Percentiles rank a stretch among this genome's conserved stretches.
phyloP scores from a whole-genome alignment of 2,888 invertebrate genomes.

The Cosmia trapezina region DNA sequence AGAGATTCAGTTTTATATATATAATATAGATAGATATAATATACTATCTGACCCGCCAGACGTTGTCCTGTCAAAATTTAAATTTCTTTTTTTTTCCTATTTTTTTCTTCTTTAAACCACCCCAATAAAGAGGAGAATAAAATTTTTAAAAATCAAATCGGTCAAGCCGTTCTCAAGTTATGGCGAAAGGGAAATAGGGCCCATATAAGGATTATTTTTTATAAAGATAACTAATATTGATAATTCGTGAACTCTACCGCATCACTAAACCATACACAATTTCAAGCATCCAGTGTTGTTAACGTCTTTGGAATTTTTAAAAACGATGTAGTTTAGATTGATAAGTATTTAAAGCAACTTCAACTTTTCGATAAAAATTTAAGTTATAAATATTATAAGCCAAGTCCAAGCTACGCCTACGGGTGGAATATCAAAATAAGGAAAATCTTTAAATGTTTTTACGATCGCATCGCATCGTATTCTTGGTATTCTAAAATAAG shows the following conservation, averaged over 20 bases:
- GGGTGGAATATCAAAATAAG: conserved; percentile 24
- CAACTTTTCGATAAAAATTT: background rate
- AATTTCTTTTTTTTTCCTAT: no score
- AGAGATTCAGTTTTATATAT: no score
- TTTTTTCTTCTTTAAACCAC: no score
- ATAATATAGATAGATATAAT: no score
- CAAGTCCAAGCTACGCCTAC: conserved; percentile 12
- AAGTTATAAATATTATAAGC: background rate
- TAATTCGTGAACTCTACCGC: background rate
- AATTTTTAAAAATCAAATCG: no score
- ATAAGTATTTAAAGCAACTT: background rate
- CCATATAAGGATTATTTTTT: no score
- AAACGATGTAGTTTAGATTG: background rate
- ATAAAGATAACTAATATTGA: background rate
- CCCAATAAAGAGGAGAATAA: no score
- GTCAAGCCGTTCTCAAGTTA: no score
- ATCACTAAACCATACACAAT: background rate
- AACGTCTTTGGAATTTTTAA: background rate
- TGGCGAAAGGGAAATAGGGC: no score
- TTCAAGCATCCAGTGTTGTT: background rate
- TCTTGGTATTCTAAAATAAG: conserved; percentile 32
- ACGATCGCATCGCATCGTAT: conserved; percentile 11
- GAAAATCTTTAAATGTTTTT: conserved; percentile 28
- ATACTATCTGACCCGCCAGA: no score
- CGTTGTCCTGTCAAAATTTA: no score